Percentiles rank a stretch among this genome's conserved stretches.
Evolutionary conservation across 2,797 vertebrate genomes (phyloP).

Genomic region (Sternotherus odoratus): DNA sequence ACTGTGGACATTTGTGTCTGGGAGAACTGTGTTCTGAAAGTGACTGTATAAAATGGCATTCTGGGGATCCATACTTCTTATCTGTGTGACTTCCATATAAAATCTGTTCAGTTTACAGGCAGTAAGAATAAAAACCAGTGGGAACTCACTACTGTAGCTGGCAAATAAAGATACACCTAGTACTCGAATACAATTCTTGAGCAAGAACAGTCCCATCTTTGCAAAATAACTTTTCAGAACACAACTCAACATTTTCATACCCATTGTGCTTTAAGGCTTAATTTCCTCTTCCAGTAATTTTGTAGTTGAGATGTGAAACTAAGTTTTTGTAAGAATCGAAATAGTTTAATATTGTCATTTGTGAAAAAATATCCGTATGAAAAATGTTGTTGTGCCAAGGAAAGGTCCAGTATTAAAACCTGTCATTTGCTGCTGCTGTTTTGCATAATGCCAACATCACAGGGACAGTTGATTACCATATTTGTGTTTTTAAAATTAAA

Average conservation of each 20-base stretch:
- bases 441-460: neutral
- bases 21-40: neutral
- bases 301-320: neutral
- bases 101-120: neutral
- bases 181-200: neutral
- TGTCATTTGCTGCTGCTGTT: neutral
- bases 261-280: neutral
- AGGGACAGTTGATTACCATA: neutral
- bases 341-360: neutral
- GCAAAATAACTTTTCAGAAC: neutral
- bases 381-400: neutral
- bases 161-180: neutral
- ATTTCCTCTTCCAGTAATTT: neutral
- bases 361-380: neutral
- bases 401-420: neutral
- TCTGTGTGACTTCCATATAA: neutral
- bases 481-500: neutral
- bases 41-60: fast-evolving
- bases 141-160: neutral
- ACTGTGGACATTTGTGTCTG: neutral
- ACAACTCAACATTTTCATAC: neutral
- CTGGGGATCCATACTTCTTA: neutral
- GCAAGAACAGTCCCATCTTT: neutral
- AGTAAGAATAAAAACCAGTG: neutral
- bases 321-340: neutral